Evolutionary conservation across 2,113 vertebrate species (phyloP), one percentile per base, ranked within the genome.

Genomic region (Corythaixoides concolor): DNA sequence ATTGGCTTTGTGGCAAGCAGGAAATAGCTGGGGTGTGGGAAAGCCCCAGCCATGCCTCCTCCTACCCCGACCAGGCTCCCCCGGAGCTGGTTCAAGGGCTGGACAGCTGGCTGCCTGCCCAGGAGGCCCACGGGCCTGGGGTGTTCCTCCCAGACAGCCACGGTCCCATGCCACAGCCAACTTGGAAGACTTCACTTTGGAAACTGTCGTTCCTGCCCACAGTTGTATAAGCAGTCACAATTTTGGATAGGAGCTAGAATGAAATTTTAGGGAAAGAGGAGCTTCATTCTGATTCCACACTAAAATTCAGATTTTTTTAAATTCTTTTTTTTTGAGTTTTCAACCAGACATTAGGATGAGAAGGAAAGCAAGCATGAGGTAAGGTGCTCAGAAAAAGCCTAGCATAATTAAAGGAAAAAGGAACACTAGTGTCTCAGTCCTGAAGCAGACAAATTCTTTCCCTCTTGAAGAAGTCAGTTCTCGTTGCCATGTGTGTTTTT

Each of bases 11-110:
- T 2, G 4, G 86, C 37, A 32, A 87, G 90, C 80, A 93, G 92
- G 74, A 95, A 96, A 87, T 58, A 76, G 77, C 69, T 6, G 59
- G 53, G 79, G 37, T 95, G 88, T 82, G 93, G 78, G 79, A 94
- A 95, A 95, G 47, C 70, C 78, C 85, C 63, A 64, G 83, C 39
- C 67, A 23, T 72, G 43, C 52, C 73, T 75, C 52, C 64, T 73
- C 76, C 73, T 68, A 11, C 30, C 35, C 49, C 0, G 1, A 9
- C 8, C 4, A 1, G 45, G 62, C 77, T 94, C 70, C 81, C 1
- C 4, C 0, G 0, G 81, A 88, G 87, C 60, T 27, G 27, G 26
- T 63, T 39, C 3, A 0, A 15, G 24, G 72, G 75, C 59, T 77
- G 55, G 50, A 14, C 0, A 1, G 21, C 79, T 47, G 85, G 27